These are phyloP conservation scores for Gryon sp. DNA, from an alignment of 1,140 invertebrate species.

Conservation along the genomic window DNA sequence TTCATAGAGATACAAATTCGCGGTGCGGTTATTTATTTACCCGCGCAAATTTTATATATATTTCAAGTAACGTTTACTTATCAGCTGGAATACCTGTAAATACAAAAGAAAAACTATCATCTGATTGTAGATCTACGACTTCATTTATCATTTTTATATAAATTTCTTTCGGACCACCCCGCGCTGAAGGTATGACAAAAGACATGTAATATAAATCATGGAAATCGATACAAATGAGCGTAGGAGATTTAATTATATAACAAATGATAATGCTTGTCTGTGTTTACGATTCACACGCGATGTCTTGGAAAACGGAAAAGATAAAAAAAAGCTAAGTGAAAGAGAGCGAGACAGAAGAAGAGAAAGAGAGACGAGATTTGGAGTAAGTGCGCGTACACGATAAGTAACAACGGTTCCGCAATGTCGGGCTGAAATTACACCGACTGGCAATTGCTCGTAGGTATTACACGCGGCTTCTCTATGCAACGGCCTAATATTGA, in stretches of 20 bases:
- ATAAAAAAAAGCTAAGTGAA: constrained; percentile 9
- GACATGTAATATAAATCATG: constrained; percentile 6
- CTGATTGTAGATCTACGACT: no score
- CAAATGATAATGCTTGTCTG: constrained; percentile 68
- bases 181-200: no score
- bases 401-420: constrained; percentile 59
- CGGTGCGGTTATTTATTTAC: no score
- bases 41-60: no score
- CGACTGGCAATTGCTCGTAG: constrained; percentile 38
- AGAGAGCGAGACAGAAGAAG: no score
- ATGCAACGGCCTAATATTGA: constrained; percentile 26
- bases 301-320: constrained; percentile 47
- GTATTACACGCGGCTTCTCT: constrained; percentile 20
- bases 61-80: no score
- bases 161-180: no score
- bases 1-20: no score
- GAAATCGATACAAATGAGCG: constrained; percentile 62
- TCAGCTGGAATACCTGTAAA: no score
- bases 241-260: constrained; percentile 67
- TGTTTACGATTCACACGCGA: constrained; percentile 55
- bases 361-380: no score
- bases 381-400: constrained; percentile 28
- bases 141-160: no score
- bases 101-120: no score
- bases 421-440: constrained; percentile 52